Evolutionary conservation across 2,113 vertebrate species (phyloP).

Genomic region (Melanotaenia duboulayi): DNA sequence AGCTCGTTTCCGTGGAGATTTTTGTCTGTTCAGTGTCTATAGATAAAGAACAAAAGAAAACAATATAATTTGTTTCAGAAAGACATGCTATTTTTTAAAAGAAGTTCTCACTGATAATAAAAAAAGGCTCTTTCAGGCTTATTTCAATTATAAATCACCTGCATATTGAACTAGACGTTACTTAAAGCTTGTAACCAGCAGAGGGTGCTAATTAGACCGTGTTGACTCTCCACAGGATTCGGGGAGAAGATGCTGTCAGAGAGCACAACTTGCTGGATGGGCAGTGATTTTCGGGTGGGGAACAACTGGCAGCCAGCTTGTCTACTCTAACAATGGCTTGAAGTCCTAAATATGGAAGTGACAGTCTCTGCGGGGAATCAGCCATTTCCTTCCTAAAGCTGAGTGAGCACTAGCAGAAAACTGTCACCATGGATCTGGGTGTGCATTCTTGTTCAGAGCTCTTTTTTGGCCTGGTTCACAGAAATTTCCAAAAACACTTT

Average conservation of each 20-base stretch:
- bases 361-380: constrained; percentile 83
- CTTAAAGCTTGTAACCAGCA: constrained; percentile 38
- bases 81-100: too few species aligned
- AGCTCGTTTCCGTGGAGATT: constrained; percentile 57
- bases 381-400: constrained; percentile 93
- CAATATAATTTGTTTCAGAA: neutral
- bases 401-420: constrained; percentile 85
- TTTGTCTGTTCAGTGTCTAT: constrained; percentile 64
- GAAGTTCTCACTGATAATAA: too few species aligned
- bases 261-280: constrained; percentile 80
- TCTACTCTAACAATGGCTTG: constrained; percentile 91
- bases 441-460: constrained; percentile 49
- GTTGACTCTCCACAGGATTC: neutral
- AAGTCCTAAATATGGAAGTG: constrained; percentile 88
- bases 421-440: constrained; percentile 62
- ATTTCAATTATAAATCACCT: neutral
- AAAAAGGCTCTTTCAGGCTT: too few species aligned
- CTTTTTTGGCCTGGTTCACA: constrained; percentile 20
- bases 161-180: neutral
- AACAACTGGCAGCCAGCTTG: constrained; percentile 83
- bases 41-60: constrained; percentile 18
- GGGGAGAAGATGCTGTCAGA: constrained; percentile 81
- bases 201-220: constrained; percentile 36
- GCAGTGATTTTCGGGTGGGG: constrained; percentile 90
- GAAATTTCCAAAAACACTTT: constrained; percentile 9